Evolutionary conservation across 2,797 vertebrate species (phyloP).

Genomic region (Sylvilagus floridanus): DNA sequence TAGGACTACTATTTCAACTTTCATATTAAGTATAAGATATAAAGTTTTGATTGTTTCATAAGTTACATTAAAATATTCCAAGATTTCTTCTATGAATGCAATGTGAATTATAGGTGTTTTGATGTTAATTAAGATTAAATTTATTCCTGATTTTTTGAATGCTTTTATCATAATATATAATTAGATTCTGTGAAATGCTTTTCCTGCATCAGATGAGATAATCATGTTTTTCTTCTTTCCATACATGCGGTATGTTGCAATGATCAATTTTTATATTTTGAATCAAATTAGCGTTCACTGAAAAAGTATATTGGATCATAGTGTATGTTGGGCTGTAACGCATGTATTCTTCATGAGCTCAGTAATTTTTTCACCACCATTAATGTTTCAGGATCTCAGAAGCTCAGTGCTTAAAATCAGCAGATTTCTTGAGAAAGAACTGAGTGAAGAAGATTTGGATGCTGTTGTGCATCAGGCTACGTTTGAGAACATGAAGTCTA

Average conservation of each 20-base stretch:
- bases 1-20: too few species aligned
- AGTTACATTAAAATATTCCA: too few species aligned
- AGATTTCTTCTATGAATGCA: too few species aligned
- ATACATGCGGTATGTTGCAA: too few species aligned
- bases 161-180: too few species aligned
- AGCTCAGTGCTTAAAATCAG: conserved; percentile 85
- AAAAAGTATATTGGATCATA: background rate
- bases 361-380: background rate
- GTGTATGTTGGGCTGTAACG: background rate
- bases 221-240: background rate
- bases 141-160: too few species aligned
- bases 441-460: conserved; percentile 85
- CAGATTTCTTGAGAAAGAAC: conserved; percentile 85
- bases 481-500: conserved; percentile 57
- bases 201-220: background rate
- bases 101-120: too few species aligned
- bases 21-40: too few species aligned
- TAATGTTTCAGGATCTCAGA: conserved; percentile 84
- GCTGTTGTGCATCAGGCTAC: conserved; percentile 75
- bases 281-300: background rate
- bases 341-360: background rate
- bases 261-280: background rate
- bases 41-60: too few species aligned
- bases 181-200: background rate
- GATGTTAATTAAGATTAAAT: too few species aligned